phyloP scores from a whole-genome alignment of 1,140 invertebrate genomes.

The Eufriesea mexicana region DNA sequence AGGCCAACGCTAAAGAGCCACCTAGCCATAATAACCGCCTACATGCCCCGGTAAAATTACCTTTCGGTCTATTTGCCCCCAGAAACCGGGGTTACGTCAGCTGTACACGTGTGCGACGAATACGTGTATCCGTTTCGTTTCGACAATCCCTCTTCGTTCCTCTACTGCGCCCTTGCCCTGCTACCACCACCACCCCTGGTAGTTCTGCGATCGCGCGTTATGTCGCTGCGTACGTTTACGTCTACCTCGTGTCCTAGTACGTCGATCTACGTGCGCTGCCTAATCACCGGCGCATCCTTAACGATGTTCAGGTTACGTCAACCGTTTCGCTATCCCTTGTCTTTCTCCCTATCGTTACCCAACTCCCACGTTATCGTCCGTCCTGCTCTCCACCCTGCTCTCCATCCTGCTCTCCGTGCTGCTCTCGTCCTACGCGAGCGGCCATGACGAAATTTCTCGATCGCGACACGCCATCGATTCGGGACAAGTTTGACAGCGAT shows the following conservation, averaged over 20 bases:
- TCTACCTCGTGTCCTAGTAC: background rate
- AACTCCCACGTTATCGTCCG: no score
- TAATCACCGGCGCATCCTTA: background rate
- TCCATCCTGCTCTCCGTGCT: no score
- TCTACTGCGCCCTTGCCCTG: slow-evolving; percentile 13
- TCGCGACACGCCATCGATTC: no score
- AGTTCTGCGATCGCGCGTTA: background rate
- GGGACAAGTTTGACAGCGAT: no score
- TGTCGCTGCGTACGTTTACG: slow-evolving; percentile 32
- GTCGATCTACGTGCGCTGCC: slow-evolving; percentile 7
- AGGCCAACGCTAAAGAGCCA: slow-evolving; percentile 17
- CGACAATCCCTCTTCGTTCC: slow-evolving; percentile 7
- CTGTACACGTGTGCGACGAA: slow-evolving; percentile 43
- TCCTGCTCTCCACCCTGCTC: no score
- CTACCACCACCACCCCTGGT: background rate
- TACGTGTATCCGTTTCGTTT: slow-evolving; percentile 36
- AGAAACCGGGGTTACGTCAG: slow-evolving; percentile 54
- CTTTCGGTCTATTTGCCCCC: slow-evolving; percentile 57
- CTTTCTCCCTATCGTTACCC: background rate
- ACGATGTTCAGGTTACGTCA: background rate
- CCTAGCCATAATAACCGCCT: slow-evolving; percentile 52
- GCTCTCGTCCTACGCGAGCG: no score
- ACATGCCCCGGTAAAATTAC: slow-evolving; percentile 53
- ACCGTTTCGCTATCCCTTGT: background rate
- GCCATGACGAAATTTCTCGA: no score